Conservation (phyloP, 2,797 vertebrate genomes). For the Megalops cyprinoides region DNA sequence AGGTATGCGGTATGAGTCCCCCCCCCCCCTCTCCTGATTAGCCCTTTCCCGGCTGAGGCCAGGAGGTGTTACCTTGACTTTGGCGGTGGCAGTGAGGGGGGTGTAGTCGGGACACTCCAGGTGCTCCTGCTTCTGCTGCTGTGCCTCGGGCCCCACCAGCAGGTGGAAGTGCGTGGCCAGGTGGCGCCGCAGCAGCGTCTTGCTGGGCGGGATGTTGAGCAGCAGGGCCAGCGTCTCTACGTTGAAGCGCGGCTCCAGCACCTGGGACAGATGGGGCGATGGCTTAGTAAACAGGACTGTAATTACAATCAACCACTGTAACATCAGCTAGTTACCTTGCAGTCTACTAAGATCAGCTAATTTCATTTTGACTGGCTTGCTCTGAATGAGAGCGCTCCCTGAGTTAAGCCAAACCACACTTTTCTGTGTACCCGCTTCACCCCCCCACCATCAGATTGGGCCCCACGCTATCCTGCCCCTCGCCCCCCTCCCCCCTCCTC, state of each 20-base stretch:
- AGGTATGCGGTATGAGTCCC: too few relatives aligned
- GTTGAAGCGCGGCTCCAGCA: constrained; percentile 95
- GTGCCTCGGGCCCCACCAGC: constrained; percentile 88
- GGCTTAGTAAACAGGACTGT: too few relatives aligned
- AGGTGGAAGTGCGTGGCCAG: constrained; percentile 95
- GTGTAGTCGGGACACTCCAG: constrained; percentile 91
- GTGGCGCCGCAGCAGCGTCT: constrained; percentile 92
- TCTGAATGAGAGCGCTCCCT: too few relatives aligned
- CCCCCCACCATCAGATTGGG: not conserved
- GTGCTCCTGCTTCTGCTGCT: constrained; percentile 90
- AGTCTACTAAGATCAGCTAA: too few relatives aligned
- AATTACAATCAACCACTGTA: too few relatives aligned
- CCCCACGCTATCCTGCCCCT: not conserved
- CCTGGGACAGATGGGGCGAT: constrained; percentile 64
- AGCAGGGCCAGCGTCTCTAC: constrained; percentile 96
- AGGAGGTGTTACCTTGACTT: constrained; percentile 83
- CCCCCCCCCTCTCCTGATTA: too few relatives aligned
- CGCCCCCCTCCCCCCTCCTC: constrained; percentile 43
- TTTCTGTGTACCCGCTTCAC: too few relatives aligned
- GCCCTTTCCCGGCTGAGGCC: too few relatives aligned
- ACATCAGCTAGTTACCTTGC: too few relatives aligned
- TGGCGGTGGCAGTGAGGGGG: constrained; percentile 91
- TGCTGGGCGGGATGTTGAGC: constrained; percentile 96
- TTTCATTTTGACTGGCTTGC: too few relatives aligned
- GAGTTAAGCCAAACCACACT: not conserved